Evolutionary conservation across 2,888 invertebrate genomes (phyloP).

Genomic region (Spicauda simplicius): DNA sequence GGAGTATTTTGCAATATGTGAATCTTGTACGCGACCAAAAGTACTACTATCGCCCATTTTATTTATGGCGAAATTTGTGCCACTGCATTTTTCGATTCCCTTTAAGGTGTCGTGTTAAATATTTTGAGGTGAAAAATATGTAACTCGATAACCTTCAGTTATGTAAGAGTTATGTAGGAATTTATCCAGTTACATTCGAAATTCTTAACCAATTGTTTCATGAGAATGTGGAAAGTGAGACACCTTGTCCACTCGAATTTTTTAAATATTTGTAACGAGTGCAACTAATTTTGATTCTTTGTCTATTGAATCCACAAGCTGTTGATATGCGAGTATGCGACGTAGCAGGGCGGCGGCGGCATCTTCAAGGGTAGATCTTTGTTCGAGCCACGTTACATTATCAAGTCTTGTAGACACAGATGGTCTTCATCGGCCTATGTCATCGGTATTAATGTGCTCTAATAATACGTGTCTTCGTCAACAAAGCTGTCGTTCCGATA

Average conservation of each 20-base stretch:
- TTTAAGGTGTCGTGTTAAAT: too few relatives aligned
- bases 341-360: conserved; percentile 42
- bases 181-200: background rate
- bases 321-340: conserved; percentile 15
- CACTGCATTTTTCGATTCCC: background rate
- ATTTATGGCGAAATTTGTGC: background rate
- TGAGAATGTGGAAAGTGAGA: background rate
- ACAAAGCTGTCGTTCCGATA: conserved; percentile 75
- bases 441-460: conserved; percentile 81
- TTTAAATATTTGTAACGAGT: conserved; percentile 53
- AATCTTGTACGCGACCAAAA: conserved; percentile 11
- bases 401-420: conserved; percentile 77
- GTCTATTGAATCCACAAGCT: conserved; percentile 22
- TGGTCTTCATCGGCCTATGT: conserved; percentile 80
- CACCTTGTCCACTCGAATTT: conserved; percentile 16
- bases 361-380: conserved; percentile 76
- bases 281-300: conserved; percentile 56
- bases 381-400: conserved; percentile 68
- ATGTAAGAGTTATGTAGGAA: too few relatives aligned
- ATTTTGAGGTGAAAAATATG: too few relatives aligned
- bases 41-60: background rate
- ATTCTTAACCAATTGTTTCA: background rate
- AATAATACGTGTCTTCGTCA: conserved; percentile 75
- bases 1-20: conserved; percentile 33
- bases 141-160: too few relatives aligned